phyloP scores from a whole-genome alignment of 2,113 vertebrate genomes.

The Chloropsis hardwickii region DNA sequence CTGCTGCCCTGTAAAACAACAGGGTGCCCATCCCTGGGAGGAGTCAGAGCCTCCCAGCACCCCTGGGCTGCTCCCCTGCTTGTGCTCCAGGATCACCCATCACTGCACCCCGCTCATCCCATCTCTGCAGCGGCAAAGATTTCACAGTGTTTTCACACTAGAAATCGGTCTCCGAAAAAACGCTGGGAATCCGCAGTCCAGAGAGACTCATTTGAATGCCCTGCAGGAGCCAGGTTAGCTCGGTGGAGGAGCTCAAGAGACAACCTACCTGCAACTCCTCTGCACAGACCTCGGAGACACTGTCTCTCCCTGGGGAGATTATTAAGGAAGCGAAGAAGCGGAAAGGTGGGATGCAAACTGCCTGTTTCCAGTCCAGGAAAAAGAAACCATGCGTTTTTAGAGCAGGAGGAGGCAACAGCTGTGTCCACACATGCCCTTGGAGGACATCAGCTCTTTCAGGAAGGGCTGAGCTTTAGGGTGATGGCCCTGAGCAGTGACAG shows the following conservation, averaged over 20 bases:
- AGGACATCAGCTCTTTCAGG: not conserved
- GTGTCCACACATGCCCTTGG: not conserved
- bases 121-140: not conserved
- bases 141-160: not conserved
- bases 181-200: not conserved
- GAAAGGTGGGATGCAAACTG: not conserved
- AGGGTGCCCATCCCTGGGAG: fast-evolving
- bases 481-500: not conserved
- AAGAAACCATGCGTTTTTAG: not conserved
- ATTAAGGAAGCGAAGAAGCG: not conserved
- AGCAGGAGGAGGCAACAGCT: not conserved
- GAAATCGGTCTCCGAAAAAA: not conserved
- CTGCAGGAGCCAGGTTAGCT: not conserved
- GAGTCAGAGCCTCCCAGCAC: not conserved
- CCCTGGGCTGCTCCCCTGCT: not conserved
- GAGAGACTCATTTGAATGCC: not conserved
- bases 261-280: not conserved
- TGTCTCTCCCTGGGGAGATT: not conserved
- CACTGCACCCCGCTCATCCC: not conserved
- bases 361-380: not conserved
- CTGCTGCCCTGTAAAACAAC: not conserved
- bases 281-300: not conserved
- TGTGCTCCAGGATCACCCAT: not conserved
- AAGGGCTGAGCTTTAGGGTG: not conserved
- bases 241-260: not conserved